Percentiles rank a stretch among this genome's conserved stretches.
Conservation (phyloP, 2,113 vertebrate genomes). For the Meriones unguiculatus region DNA sequence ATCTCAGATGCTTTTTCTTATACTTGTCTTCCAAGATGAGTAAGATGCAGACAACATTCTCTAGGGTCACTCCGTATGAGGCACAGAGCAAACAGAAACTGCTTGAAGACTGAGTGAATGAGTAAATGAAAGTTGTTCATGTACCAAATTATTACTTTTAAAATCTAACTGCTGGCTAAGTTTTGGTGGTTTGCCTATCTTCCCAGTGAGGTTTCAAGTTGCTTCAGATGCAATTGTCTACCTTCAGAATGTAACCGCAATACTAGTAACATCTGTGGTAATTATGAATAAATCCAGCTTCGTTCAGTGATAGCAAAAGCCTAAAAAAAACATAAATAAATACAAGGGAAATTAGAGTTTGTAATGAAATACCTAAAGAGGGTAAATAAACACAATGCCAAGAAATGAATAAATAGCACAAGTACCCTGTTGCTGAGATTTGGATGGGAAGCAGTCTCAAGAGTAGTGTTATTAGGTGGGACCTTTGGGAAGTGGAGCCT, state of each 20-base stretch:
- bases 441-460: no score
- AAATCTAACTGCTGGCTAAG: conserved; percentile 24
- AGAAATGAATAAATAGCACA: conserved; percentile 1
- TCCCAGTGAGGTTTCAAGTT: neutral
- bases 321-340: conserved; percentile 42
- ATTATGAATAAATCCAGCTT: conserved; percentile 2
- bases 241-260: neutral
- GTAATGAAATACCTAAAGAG: neutral
- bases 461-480: no score
- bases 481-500: neutral
- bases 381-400: neutral
- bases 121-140: neutral
- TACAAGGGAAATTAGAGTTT: conserved; percentile 8
- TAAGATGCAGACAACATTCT: neutral
- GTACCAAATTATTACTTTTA: neutral
- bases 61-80: neutral
- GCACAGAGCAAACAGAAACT: neutral
- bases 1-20: neutral
- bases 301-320: neutral
- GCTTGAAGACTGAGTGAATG: neutral
- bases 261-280: neutral
- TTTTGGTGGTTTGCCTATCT: neutral
- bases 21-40: neutral
- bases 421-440: neutral
- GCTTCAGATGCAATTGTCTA: neutral